phyloP scores from a whole-genome alignment of 2,888 invertebrate genomes.

The Hemithea aestivaria region DNA sequence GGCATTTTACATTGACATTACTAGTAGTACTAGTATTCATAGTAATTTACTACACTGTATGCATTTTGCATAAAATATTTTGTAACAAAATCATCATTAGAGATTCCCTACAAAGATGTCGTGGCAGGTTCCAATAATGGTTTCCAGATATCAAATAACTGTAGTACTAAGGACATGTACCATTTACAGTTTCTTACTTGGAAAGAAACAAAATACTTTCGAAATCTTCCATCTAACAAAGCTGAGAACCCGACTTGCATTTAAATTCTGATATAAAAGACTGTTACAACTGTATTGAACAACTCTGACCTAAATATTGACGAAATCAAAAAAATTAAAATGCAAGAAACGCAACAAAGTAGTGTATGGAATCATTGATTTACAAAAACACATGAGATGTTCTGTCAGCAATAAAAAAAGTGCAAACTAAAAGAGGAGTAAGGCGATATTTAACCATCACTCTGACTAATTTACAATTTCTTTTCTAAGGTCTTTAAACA shows the following conservation, averaged over 20 bases:
- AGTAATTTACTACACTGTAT: no score
- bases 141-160: slow-evolving; percentile 5
- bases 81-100: no score
- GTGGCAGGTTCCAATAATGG: background rate
- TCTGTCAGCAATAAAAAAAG: no score
- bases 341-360: slow-evolving; percentile 21
- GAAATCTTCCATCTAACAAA: slow-evolving; percentile 16
- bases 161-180: background rate
- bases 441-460: no score
- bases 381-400: no score
- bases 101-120: no score
- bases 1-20: no score
- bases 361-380: slow-evolving; percentile 13
- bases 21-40: no score
- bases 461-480: no score
- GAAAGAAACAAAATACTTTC: slow-evolving; percentile 16
- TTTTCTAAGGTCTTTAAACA: no score
- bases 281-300: slow-evolving; percentile 21
- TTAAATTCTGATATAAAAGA: slow-evolving; percentile 12
- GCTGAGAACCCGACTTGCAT: slow-evolving; percentile 14
- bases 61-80: no score
- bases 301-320: slow-evolving; percentile 26
- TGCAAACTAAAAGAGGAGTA: no score
- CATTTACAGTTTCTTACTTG: slow-evolving; percentile 7
- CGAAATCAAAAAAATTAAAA: slow-evolving; percentile 20